Evolutionary conservation across 2,797 vertebrate species (phyloP), one percentile per base, ranked within the genome.

Genomic region (Siniperca obscura): DNA sequence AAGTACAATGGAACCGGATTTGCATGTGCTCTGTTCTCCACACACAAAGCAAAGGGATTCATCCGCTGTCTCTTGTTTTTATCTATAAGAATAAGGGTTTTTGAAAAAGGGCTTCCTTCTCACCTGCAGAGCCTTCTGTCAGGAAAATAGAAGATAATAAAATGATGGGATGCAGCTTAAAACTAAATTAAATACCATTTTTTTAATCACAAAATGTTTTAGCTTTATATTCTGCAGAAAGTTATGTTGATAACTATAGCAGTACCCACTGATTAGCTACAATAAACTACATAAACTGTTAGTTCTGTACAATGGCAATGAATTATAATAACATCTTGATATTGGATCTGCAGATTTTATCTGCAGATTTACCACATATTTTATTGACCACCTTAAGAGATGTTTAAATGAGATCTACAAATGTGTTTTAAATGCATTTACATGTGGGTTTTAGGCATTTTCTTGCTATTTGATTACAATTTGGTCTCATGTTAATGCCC

Each of bases 11-110:
- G 70, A 81, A 61, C 59, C 76, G 65, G 74, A 44, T 74, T 66
- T 48, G 67, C 69, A 78, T 66, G 74, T 25, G 60, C 52, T 77
- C 57, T 81, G 74, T 60, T 70, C 60, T 77, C 55, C 38, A 53
- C 64, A 52, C 40, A 30, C 12, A 34, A 56, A 22, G 67, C 42
- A 53, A 56, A n/a, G 10, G 38, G 68, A 66, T 30, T 68, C 46
- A 19, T 71, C 78, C 67, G 48, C 21, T 14, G 46, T 46, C 48
- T 71, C 25, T 30, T 30, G 52, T 44, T 61, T 75, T 61, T 64
- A 74, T 66, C 50, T 79, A 3, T 30, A 84, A 71, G 57, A 75
- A 36, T 8, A 60, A 69, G 56, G 4, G 19, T 53, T 46, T 59
- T 44, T 10, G 36, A 59, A 66, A n/a, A 57, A 73, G 30, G 6